Conservation (phyloP, 2,113 vertebrate genomes). For the Gavia stellata region DNA sequence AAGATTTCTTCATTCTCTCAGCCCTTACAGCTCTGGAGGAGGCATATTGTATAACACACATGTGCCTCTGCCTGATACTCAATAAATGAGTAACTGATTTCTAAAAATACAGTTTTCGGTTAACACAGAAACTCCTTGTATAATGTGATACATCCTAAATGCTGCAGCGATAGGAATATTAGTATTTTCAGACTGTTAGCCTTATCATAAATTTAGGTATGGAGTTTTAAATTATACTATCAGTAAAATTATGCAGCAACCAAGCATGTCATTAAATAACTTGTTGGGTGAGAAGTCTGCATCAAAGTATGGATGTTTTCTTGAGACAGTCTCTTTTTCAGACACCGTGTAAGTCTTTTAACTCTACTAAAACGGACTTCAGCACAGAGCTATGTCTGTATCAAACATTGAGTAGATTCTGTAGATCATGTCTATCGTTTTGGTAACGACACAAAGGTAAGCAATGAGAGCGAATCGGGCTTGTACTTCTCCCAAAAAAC, state of each 20-base stretch:
- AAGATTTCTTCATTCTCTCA: not conserved
- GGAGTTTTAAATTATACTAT: not conserved
- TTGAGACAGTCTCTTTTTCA: not conserved
- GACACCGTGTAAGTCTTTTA: fast-evolving
- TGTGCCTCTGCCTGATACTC: not conserved
- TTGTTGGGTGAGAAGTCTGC: not conserved
- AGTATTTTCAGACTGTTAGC: not conserved
- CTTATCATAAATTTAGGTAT: not conserved
- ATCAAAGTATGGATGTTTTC: not conserved
- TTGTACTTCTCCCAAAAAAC: not conserved
- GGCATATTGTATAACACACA: not conserved
- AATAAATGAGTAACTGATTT: not conserved
- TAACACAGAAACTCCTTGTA: not conserved
- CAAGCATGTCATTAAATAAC: not conserved
- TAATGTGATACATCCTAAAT: not conserved
- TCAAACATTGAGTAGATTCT: not conserved
- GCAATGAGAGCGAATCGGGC: not conserved
- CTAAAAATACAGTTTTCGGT: not conserved
- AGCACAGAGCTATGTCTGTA: not conserved
- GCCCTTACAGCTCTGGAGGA: not conserved
- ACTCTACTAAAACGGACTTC: not conserved
- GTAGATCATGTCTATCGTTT: not conserved
- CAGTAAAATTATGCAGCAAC: not conserved
- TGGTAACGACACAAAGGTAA: not conserved
- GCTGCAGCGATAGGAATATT: not conserved